Evolutionary conservation across 2,888 invertebrate genomes (phyloP).

Genomic region (Monoplex corrugatus): DNA sequence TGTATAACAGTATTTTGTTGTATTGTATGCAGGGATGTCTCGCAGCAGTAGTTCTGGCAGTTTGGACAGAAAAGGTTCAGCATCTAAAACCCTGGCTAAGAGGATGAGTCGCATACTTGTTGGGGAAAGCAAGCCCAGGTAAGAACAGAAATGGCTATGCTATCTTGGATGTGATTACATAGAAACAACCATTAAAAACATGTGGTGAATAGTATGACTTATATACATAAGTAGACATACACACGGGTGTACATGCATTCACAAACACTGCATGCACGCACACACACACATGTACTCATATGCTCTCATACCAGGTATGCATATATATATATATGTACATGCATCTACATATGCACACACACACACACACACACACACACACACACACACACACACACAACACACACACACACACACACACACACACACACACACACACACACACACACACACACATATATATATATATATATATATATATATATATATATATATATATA

Average conservation of each 20-base stretch:
- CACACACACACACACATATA: neutral
- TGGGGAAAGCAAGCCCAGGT: slow-evolving; percentile 77
- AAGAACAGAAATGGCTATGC: too few species aligned
- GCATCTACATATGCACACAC: neutral
- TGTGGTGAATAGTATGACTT: neutral
- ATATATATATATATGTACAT: too few species aligned
- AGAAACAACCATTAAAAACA: neutral
- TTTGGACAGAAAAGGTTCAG: slow-evolving; percentile 67
- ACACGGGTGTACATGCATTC: neutral
- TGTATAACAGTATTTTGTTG: too few species aligned
- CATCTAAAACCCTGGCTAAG: slow-evolving; percentile 74
- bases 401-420: slow-evolving; percentile 26
- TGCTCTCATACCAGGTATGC: neutral
- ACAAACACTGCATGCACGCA: neutral
- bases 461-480: neutral
- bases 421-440: neutral
- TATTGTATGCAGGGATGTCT: slow-evolving; percentile 45
- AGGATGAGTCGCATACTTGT: slow-evolving; percentile 78
- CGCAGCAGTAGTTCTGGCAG: slow-evolving; percentile 56
- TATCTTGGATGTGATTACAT: neutral
- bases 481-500: neutral
- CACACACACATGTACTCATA: neutral
- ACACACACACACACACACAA: neutral
- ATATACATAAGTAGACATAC: too few species aligned
- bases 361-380: neutral